Evolutionary conservation across 2,797 vertebrate genomes (phyloP).

Genomic region (Chaetodon trifasciatus): DNA sequence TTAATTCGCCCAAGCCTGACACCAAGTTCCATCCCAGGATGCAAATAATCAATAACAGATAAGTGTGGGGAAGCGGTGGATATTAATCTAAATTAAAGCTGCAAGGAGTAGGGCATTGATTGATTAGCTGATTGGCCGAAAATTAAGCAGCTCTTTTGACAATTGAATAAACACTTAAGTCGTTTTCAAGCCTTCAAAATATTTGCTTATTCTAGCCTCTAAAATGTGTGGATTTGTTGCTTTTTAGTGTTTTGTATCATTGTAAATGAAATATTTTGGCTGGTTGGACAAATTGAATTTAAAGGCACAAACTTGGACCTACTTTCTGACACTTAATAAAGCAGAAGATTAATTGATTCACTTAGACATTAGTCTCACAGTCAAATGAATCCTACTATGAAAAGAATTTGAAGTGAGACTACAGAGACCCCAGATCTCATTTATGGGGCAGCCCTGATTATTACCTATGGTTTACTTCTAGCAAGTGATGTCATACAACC

Average conservation of each 20-base stretch:
- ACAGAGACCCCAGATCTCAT: neutral
- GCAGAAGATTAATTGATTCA: neutral
- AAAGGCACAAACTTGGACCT: neutral
- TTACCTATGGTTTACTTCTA: neutral
- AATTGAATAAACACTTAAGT: neutral
- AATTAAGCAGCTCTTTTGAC: neutral
- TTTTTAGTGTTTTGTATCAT: neutral
- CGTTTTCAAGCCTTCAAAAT: neutral
- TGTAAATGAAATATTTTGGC: neutral
- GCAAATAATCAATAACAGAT: neutral
- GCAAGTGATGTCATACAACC: neutral
- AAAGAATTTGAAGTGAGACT: neutral
- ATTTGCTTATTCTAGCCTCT: neutral
- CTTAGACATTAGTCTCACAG: neutral
- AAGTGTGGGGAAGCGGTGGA: neutral
- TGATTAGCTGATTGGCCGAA: neutral
- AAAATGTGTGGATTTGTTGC: neutral
- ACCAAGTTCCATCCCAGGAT: neutral
- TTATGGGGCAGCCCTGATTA: neutral
- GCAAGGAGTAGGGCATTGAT: neutral
- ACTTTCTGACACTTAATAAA: neutral
- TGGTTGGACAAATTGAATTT: neutral
- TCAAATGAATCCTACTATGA: neutral
- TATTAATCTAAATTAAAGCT: neutral
- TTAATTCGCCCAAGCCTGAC: neutral